A percentile compares a stretch with the other conserved stretches of the same genome.
phyloP scores from a whole-genome alignment of 2,797 vertebrate species.

The Phalloptychus januarius region DNA sequence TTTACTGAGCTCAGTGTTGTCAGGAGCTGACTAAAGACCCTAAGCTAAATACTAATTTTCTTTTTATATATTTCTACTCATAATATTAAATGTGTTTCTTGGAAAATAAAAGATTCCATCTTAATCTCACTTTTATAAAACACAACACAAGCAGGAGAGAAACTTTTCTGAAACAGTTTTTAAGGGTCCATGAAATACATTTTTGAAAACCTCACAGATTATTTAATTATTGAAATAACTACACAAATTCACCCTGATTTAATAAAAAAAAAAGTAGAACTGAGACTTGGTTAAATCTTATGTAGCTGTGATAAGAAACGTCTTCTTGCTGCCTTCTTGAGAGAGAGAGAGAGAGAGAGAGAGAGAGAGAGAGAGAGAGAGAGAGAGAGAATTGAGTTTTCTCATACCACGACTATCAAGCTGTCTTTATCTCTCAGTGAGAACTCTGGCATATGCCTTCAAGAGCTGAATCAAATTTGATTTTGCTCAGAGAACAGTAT shows the following conservation, averaged over 20 bases:
- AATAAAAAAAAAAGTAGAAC: no score
- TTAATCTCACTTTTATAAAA: background rate
- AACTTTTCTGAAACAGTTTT: background rate
- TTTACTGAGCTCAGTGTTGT: no score
- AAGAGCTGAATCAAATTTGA: slow-evolving; percentile 33
- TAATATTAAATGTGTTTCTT: no score
- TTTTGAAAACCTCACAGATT: background rate
- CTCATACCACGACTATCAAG: slow-evolving; percentile 4
- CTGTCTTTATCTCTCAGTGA: slow-evolving; percentile 13
- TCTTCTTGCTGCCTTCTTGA: background rate
- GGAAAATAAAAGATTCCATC: background rate
- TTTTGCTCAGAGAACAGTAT: slow-evolving; percentile 23
- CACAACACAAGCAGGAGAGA: background rate
- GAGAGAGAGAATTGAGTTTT: slow-evolving; percentile 2
- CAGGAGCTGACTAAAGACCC: no score
- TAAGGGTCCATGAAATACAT: background rate
- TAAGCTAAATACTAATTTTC: no score
- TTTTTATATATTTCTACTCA: no score
- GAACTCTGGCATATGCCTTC: background rate
- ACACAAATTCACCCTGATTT: background rate
- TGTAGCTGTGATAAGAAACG: background rate
- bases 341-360: background rate
- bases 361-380: background rate
- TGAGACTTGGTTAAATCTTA: background rate
- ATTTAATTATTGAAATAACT: background rate